phyloP scores from a whole-genome alignment of 2,113 vertebrate species.

The Bostrychus sinensis region DNA sequence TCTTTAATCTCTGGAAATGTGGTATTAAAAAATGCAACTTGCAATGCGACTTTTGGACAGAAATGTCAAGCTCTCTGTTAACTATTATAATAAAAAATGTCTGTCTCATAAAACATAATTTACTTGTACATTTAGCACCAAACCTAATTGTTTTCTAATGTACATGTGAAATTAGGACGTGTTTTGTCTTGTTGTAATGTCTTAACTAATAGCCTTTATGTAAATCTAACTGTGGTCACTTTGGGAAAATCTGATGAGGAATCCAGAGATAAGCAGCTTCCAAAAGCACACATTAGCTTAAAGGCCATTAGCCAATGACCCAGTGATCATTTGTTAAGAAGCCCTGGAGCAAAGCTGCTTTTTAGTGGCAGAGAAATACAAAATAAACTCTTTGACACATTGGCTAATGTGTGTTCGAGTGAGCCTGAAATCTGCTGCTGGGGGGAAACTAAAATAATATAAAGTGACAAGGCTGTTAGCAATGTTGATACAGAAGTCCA shows the following conservation, averaged over 20 bases:
- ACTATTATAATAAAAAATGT: no score
- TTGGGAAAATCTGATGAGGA: conserved; percentile 17
- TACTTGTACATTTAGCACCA: no score
- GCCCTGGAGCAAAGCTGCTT: conserved; percentile 20
- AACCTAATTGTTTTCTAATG: no score
- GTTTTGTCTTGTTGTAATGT: neutral
- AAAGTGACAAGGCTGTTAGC: neutral
- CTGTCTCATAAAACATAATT: no score
- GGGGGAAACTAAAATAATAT: conserved; percentile 11
- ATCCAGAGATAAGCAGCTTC: neutral
- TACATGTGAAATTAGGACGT: neutral
- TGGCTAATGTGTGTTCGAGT: conserved; percentile 1
- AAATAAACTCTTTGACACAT: neutral
- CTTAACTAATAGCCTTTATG: neutral
- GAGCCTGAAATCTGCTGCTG: conserved; percentile 14
- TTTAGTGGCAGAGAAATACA: conserved; percentile 22
- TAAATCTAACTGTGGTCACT: conserved; percentile 10
- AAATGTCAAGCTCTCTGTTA: no score
- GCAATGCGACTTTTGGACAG: no score
- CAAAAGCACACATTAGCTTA: conserved; percentile 11
- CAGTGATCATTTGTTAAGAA: conserved; percentile 20
- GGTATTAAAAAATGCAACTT: no score
- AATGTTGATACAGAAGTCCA: conserved; percentile 6
- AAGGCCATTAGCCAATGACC: conserved; percentile 28
- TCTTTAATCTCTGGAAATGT: no score